A percentile compares a stretch with the other conserved stretches of the same genome.
Evolutionary conservation across 2,797 vertebrate species (phyloP).

Genomic region (Pelodytes ibericus): DNA sequence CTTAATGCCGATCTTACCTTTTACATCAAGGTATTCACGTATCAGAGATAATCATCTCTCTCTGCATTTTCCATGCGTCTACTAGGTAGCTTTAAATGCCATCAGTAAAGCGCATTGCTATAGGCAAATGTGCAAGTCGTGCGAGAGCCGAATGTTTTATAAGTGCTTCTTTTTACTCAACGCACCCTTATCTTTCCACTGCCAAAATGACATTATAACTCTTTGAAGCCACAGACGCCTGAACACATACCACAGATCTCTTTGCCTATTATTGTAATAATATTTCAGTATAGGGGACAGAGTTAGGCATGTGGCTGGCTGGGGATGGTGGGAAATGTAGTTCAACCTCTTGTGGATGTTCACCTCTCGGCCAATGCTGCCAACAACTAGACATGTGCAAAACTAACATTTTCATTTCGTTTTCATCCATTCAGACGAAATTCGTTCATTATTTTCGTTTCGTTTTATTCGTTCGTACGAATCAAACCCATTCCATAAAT

Average conservation of each 20-base stretch:
- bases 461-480: no score
- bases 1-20: slow-evolving; percentile 3
- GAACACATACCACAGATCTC: neutral
- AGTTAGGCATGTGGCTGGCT: no score
- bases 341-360: no score
- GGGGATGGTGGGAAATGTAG: no score
- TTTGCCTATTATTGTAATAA: neutral
- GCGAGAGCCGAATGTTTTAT: slow-evolving; percentile 7
- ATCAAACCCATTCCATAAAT: no score
- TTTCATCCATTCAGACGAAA: no score
- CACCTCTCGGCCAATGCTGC: no score
- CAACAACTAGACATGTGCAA: no score
- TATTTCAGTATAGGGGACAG: neutral
- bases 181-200: slow-evolving; percentile 18
- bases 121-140: slow-evolving; percentile 12
- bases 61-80: slow-evolving; percentile 44
- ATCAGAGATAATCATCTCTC: slow-evolving; percentile 42
- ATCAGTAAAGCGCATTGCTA: slow-evolving; percentile 51
- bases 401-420: no score
- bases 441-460: no score
- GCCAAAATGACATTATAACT: slow-evolving; percentile 30
- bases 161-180: slow-evolving; percentile 12
- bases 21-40: slow-evolving; percentile 43
- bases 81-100: slow-evolving; percentile 59
- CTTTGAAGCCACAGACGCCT: neutral